Evolutionary conservation across 1,140 invertebrate genomes (phyloP), one percentile per base, ranked within the genome.

Genomic region (Belonocnema kinseyi): DNA sequence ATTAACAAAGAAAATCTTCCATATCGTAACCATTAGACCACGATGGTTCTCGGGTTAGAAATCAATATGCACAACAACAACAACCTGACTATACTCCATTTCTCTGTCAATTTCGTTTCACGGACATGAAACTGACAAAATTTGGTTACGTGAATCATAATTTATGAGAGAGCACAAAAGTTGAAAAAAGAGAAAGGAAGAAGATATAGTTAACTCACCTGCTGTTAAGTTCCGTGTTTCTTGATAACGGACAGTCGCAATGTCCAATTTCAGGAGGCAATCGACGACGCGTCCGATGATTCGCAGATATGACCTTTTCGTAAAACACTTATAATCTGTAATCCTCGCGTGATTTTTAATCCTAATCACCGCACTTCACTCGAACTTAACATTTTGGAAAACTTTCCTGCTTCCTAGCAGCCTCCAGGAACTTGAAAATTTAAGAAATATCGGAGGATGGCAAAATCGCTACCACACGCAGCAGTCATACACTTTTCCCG

Each of bases 11-110:
- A 53, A 46, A 76, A 56, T 14, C 74, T 66, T 70, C 56, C 46
- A 53, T 75, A 33, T 73, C 61, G 54, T 51, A 50, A 50, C 75
- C 77, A 46, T 53, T 33, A n/a, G 53, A 77, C 52, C 52, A 77
- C 40, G 53, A 74, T 61, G 58, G 74, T 54, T 80, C 79, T 77
- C 78, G 76, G 70, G 81, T 85, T 83, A 78, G 85, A 88, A 86
- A 88, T 88, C 86, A 87, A 88, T 88, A 88, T 85, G 75, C 80
- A 84, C 77, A 83, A 82, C 80, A 86, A 80, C 82, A 86, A 84
- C 83, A 79, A 71, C 72, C 74, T 61, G 73, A 80, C 75, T 40
- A 52, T 52, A 80, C 70, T 74, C 61, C 73, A 54, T 77, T 75
- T 53, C 26, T 75, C 72, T 77, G 61, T 26, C 26, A 79, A 78